Evolutionary conservation across 2,113 vertebrate species (phyloP).

Genomic region (Cranoglanis bouderius): DNA sequence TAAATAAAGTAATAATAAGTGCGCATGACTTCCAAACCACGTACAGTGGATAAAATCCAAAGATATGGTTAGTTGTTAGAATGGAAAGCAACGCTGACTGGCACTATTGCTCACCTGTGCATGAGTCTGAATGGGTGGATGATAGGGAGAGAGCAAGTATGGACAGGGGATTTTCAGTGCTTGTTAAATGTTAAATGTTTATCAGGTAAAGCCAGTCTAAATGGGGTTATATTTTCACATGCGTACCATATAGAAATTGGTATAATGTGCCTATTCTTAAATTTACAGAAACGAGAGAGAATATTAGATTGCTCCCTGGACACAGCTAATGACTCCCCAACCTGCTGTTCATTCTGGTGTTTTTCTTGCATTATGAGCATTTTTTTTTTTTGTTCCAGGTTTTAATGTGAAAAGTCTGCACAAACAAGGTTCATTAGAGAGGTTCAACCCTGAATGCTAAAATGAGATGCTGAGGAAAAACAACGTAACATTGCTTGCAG

Average conservation of each 20-base stretch:
- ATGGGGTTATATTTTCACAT: constrained; percentile 39
- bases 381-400: constrained; percentile 34
- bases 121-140: neutral
- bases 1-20: neutral
- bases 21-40: neutral
- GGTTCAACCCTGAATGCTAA: constrained; percentile 17
- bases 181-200: constrained; percentile 26
- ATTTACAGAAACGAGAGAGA: constrained; percentile 42
- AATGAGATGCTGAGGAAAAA: constrained; percentile 23
- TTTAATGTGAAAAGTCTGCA: constrained; percentile 47
- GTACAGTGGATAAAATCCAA: constrained; percentile 1
- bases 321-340: constrained; percentile 54
- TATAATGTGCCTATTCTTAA: constrained; percentile 52
- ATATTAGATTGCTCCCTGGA: constrained; percentile 54
- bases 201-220: constrained; percentile 36
- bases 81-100: constrained; percentile 39
- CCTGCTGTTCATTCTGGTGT: constrained; percentile 48
- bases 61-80: constrained; percentile 33
- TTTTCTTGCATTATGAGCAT: constrained; percentile 44
- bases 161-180: neutral
- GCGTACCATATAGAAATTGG: constrained; percentile 33
- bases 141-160: neutral
- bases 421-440: constrained; percentile 44
- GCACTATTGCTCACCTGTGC: constrained; percentile 26
- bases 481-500: neutral